phyloP scores from a whole-genome alignment of 2,113 vertebrate genomes.

The Oncorhynchus mykiss region DNA sequence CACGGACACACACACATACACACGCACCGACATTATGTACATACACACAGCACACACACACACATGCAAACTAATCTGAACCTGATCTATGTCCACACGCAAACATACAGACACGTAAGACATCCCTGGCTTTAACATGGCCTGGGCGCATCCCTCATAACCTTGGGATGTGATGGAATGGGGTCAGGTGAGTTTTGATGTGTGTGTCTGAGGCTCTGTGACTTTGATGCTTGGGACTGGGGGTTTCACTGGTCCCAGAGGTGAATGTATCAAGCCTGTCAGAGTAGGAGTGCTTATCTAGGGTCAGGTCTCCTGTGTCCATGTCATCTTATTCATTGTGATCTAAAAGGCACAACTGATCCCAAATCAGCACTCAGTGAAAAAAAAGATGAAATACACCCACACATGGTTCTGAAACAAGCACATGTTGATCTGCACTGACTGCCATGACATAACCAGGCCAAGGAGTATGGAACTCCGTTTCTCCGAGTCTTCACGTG shows the following conservation, averaged over 20 bases:
- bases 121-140: background rate
- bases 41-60: background rate
- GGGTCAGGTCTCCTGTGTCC: too few relatives aligned
- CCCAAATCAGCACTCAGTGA: background rate
- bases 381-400: background rate
- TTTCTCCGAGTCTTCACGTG: too few relatives aligned
- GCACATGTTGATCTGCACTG: background rate
- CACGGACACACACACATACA: too few relatives aligned
- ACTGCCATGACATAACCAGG: background rate
- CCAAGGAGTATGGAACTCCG: too few relatives aligned
- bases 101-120: background rate
- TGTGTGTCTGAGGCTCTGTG: constrained; percentile 39
- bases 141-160: background rate
- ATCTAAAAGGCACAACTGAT: too few relatives aligned
- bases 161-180: constrained; percentile 52
- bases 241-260: background rate
- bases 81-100: background rate
- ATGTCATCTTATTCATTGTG: too few relatives aligned
- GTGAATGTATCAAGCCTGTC: too few relatives aligned
- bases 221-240: constrained; percentile 44
- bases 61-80: background rate
- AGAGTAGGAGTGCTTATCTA: too few relatives aligned
- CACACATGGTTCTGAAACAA: background rate
- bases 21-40: too few relatives aligned
- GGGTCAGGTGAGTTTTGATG: constrained; percentile 52